Conservation (phyloP, 2,797 vertebrate species). For the Nasua narica region DNA sequence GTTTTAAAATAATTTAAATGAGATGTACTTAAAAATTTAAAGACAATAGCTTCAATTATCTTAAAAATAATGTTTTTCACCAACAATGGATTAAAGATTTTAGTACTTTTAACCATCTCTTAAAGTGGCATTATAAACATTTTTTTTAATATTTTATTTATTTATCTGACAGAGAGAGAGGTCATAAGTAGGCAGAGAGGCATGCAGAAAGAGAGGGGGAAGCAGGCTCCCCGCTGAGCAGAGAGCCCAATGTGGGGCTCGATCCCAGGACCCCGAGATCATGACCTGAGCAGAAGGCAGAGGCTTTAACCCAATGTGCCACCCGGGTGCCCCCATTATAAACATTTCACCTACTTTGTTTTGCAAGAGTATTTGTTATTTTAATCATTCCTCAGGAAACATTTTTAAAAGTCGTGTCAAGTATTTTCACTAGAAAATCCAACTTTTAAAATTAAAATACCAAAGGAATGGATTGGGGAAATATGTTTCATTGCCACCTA, state of each 20-base stretch:
- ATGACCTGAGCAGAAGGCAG: too few species aligned
- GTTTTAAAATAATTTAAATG: not conserved
- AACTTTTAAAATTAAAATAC: slow-evolving; percentile 24
- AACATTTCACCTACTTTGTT: not conserved
- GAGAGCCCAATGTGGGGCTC: too few species aligned
- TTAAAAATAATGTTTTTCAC: not conserved
- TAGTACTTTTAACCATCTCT: not conserved
- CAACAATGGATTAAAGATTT: not conserved
- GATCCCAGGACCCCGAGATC: too few species aligned
- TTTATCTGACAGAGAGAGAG: too few species aligned
- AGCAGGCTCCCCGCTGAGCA: too few species aligned
- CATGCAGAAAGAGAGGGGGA: too few species aligned
- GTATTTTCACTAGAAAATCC: not conserved
- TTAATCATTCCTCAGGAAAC: not conserved
- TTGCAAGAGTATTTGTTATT: not conserved
- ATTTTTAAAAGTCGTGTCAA: not conserved
- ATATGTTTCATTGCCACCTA: not conserved
- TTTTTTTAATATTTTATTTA: too few species aligned
- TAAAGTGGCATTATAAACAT: not conserved
- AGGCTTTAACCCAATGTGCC: too few species aligned
- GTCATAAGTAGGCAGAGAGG: too few species aligned
- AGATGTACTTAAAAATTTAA: not conserved
- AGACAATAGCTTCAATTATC: not conserved
- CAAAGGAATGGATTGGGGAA: not conserved
- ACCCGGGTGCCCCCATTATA: too few species aligned